Percentiles rank a stretch among this genome's conserved stretches.
These are phyloP conservation scores for Corythornis cristatus DNA, from an alignment of 2,113 vertebrate species.

Conservation along the genomic window DNA sequence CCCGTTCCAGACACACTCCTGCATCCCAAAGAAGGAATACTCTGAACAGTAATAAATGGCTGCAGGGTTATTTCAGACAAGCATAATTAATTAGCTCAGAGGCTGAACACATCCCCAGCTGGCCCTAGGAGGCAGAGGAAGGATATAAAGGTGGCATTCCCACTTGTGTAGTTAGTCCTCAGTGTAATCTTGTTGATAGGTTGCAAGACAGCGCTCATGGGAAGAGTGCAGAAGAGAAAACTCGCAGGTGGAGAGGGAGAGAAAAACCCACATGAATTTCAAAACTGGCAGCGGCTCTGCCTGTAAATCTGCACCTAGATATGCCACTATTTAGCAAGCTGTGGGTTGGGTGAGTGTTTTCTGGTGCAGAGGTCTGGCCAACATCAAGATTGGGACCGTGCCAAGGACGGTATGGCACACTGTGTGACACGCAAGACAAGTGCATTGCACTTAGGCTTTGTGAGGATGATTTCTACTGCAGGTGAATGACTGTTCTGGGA, in stretches of 20 bases:
- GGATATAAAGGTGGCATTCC: slow-evolving; percentile 8
- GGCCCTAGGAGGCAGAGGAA: neutral
- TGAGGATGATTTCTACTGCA: neutral
- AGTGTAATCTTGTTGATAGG: neutral
- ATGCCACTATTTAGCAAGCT: neutral
- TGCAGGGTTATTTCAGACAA: neutral
- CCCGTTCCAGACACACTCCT: neutral
- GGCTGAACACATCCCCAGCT: neutral
- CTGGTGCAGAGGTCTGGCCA: neutral
- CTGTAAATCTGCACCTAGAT: neutral
- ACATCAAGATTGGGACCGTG: neutral
- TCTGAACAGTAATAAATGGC: neutral
- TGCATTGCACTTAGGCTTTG: neutral
- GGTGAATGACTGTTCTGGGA: neutral
- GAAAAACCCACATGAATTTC: neutral
- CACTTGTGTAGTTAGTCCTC: neutral
- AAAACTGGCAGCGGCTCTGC: neutral
- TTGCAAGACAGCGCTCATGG: neutral
- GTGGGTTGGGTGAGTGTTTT: neutral
- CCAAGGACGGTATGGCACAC: neutral
- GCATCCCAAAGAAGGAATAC: neutral
- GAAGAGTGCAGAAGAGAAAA: neutral
- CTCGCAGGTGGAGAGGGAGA: neutral
- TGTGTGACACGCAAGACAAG: neutral
- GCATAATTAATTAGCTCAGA: slow-evolving; percentile 38